Evolutionary conservation across 2,113 vertebrate genomes (phyloP).

Genomic region (Rhinolophus ferrumequinum): DNA sequence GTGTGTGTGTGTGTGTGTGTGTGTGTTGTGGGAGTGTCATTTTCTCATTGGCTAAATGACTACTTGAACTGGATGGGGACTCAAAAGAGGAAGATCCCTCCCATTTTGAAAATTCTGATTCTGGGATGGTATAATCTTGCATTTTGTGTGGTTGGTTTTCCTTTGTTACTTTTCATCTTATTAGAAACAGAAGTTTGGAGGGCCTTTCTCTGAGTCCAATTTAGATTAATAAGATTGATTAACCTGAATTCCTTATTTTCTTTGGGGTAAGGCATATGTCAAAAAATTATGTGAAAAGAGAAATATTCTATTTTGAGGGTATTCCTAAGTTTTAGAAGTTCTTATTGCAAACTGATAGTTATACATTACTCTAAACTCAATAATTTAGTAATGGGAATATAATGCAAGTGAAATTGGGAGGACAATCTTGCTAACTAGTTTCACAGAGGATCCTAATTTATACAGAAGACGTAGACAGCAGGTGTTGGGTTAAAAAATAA

Average conservation of each 20-base stretch:
- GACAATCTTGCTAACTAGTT: background rate
- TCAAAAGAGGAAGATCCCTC: background rate
- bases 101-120: constrained; percentile 1
- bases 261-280: background rate
- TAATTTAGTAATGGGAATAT: background rate
- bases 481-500: background rate
- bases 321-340: constrained; percentile 2
- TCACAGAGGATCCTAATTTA: background rate
- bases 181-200: background rate
- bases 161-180: background rate
- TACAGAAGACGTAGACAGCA: background rate
- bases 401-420: background rate
- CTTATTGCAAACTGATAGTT: background rate
- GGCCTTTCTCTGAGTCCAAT: background rate
- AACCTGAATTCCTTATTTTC: background rate
- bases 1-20: background rate
- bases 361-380: background rate
- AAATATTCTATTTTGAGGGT: background rate
- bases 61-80: background rate
- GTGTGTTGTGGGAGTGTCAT: background rate
- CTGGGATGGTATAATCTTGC: background rate
- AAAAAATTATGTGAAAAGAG: background rate
- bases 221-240: constrained; percentile 35
- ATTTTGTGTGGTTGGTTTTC: background rate
- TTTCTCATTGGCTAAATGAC: background rate